phyloP scores from a whole-genome alignment of 2,888 invertebrate species.

The Melolontha melolontha region DNA sequence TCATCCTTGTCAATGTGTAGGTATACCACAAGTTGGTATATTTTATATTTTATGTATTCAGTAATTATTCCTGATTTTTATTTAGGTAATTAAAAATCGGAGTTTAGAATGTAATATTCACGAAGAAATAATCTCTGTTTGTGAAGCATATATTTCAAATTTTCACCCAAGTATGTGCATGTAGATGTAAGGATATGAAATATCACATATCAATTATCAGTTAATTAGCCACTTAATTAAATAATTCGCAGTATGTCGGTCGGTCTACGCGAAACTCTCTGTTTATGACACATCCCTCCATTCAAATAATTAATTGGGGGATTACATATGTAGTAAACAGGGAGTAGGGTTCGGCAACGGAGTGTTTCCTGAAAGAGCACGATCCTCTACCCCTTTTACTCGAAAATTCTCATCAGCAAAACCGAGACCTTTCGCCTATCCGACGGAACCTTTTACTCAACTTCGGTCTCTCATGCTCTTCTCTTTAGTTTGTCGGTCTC shows the following conservation, averaged over 20 bases:
- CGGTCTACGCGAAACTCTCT: slow-evolving; percentile 13
- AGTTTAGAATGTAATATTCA: too few relatives aligned
- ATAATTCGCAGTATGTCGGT: slow-evolving; percentile 19
- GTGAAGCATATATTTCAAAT: too few relatives aligned
- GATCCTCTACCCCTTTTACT: slow-evolving; percentile 6
- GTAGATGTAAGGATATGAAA: too few relatives aligned
- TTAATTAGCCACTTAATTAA: slow-evolving; percentile 21
- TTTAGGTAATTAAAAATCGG: too few relatives aligned
- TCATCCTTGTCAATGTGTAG: too few relatives aligned
- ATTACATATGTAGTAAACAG: slow-evolving; percentile 15
- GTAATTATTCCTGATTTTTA: too few relatives aligned
- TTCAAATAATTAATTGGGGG: slow-evolving; percentile 24
- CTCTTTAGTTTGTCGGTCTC: neutral
- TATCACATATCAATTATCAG: slow-evolving; percentile 14
- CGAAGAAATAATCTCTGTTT: too few relatives aligned
- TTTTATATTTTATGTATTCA: too few relatives aligned
- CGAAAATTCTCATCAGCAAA: neutral
- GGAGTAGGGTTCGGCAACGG: neutral
- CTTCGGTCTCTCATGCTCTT: slow-evolving; percentile 1
- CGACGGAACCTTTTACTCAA: neutral
- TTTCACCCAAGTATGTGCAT: too few relatives aligned
- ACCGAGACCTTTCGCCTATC: neutral
- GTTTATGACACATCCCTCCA: slow-evolving; percentile 19
- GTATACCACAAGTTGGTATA: too few relatives aligned
- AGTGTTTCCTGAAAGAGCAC: slow-evolving; percentile 1